Conservation (phyloP, 2,797 vertebrate genomes). For the Crocodylus rhombifer region DNA sequence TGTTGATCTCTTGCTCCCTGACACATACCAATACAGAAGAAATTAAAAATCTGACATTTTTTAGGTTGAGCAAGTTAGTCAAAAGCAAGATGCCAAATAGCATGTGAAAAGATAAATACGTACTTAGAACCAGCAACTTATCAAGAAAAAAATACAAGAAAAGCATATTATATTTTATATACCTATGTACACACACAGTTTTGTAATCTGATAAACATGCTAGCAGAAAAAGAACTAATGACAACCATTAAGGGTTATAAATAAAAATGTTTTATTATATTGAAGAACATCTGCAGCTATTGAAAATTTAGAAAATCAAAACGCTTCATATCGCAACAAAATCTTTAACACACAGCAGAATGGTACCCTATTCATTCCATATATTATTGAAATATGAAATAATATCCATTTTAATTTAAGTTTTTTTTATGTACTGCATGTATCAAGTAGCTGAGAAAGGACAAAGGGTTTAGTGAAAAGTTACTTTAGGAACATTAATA, state of each 20-base stretch:
- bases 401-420: not conserved
- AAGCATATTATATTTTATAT: not conserved
- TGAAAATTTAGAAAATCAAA: not conserved
- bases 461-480: not conserved
- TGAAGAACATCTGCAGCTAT: not conserved
- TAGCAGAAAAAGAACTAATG: accelerated
- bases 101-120: not conserved
- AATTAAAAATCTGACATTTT: not conserved
- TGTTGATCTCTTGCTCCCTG: not conserved
- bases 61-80: slow-evolving; percentile 53
- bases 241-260: not conserved
- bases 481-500: not conserved
- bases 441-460: not conserved
- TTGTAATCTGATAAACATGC: not conserved
- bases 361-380: not conserved
- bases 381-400: not conserved
- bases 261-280: not conserved
- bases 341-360: not conserved
- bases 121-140: not conserved
- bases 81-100: slow-evolving; percentile 17
- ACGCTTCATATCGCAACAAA: not conserved
- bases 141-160: not conserved
- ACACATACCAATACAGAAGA: not conserved
- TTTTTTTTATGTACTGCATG: not conserved
- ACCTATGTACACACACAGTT: not conserved